Evolutionary conservation across 2,113 vertebrate genomes (phyloP).

Genomic region (Manacus vitellinus): DNA sequence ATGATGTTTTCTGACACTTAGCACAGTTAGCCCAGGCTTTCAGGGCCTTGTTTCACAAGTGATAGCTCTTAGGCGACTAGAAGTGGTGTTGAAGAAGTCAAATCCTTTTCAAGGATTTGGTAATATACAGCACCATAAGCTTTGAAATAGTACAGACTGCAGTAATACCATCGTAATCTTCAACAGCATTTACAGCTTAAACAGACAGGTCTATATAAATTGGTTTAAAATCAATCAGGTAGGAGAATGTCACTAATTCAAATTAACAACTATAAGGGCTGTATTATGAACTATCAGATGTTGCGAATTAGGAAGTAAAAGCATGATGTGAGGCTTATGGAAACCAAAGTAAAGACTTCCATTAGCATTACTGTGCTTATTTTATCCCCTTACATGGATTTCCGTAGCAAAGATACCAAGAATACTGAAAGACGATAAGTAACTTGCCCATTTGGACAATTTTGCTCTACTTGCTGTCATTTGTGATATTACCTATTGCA

Average conservation of each 20-base stretch:
- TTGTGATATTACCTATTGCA: neutral
- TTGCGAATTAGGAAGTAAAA: slow-evolving; percentile 39
- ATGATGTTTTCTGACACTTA: neutral
- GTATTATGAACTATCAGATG: neutral
- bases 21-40: neutral
- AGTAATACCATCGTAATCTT: slow-evolving; percentile 48
- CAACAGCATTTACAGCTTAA: slow-evolving; percentile 54
- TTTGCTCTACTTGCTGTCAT: neutral
- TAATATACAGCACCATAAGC: slow-evolving; percentile 15
- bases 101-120: slow-evolving; percentile 44
- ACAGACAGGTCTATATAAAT: slow-evolving; percentile 30
- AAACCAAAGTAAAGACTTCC: neutral
- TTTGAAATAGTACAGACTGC: slow-evolving; percentile 38
- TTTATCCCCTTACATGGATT: neutral
- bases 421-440: neutral
- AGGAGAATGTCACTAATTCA: slow-evolving; percentile 38
- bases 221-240: slow-evolving; percentile 40
- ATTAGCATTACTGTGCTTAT: neutral
- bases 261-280: neutral
- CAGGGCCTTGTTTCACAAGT: slow-evolving; percentile 2
- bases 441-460: neutral
- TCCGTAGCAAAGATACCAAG: neutral
- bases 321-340: neutral
- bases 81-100: slow-evolving; percentile 17
- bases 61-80: neutral